These are phyloP conservation scores for Pammene fasciana DNA, from an alignment of 2,888 invertebrate genomes.

Conservation along the genomic window DNA sequence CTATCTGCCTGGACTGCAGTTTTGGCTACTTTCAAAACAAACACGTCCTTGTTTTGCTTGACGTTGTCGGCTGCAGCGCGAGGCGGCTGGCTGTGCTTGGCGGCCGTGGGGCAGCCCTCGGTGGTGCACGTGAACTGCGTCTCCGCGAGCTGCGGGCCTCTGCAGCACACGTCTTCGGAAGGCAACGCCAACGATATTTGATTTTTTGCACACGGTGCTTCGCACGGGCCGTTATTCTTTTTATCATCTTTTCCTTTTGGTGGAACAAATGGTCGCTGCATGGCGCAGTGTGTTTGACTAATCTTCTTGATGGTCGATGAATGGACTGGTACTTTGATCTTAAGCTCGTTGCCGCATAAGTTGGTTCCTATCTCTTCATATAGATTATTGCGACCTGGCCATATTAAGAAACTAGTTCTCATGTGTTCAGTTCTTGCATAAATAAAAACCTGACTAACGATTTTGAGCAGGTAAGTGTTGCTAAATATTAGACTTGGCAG, in stretches of 20 bases:
- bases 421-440: constrained; percentile 50
- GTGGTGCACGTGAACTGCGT: constrained; percentile 77
- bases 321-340: constrained; percentile 74
- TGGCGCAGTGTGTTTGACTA: constrained; percentile 72
- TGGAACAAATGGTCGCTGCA: constrained; percentile 63
- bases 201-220: constrained; percentile 73
- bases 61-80: constrained; percentile 64
- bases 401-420: constrained; percentile 69
- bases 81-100: constrained; percentile 66
- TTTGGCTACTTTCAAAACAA: constrained; percentile 87
- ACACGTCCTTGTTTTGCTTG: constrained; percentile 80
- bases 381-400: constrained; percentile 77
- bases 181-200: constrained; percentile 73
- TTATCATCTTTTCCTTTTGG: constrained; percentile 36
- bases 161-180: constrained; percentile 66
- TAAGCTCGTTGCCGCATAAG: constrained; percentile 75
- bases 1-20: constrained; percentile 85
- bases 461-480: background rate
- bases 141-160: constrained; percentile 61
- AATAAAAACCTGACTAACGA: constrained; percentile 10
- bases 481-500: background rate
- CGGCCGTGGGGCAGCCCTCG: constrained; percentile 68
- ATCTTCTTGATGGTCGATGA: constrained; percentile 76
- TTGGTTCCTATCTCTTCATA: constrained; percentile 78
- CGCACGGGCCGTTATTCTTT: constrained; percentile 58